Percentiles rank a stretch among this genome's conserved stretches.
Evolutionary conservation across 2,113 vertebrate species (phyloP).

Genomic region (Pelmatolapia mariae): DNA sequence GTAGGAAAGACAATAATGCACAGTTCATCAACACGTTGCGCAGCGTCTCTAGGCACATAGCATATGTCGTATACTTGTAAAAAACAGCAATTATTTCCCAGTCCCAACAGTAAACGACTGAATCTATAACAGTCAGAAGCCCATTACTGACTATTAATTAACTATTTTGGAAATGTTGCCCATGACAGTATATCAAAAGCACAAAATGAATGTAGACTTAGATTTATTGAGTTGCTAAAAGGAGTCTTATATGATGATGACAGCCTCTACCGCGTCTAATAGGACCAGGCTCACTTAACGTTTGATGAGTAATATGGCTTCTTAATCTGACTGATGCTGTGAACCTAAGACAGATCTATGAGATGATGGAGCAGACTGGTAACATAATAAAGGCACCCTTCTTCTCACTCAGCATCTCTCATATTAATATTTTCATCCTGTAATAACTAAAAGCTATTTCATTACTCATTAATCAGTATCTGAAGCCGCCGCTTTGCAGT

Average conservation of each 20-base stretch:
- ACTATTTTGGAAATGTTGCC: not conserved
- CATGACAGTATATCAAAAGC: not conserved
- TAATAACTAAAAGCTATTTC: constrained; percentile 69
- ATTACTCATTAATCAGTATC: constrained; percentile 67
- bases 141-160: not conserved
- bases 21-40: constrained; percentile 23
- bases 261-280: constrained; percentile 24
- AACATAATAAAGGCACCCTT: constrained; percentile 58
- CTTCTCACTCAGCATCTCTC: constrained; percentile 59
- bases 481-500: constrained; percentile 27
- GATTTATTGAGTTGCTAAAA: constrained; percentile 39
- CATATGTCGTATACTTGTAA: not conserved
- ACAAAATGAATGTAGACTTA: not conserved
- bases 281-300: constrained; percentile 42
- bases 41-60: constrained; percentile 10
- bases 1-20: constrained; percentile 40
- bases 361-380: constrained; percentile 49
- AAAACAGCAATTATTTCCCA: constrained; percentile 4
- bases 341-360: constrained; percentile 57
- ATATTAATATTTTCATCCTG: constrained; percentile 63
- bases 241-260: constrained; percentile 37
- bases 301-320: constrained; percentile 59
- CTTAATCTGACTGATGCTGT: constrained; percentile 48
- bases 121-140: not conserved
- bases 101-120: not conserved